Conservation (phyloP, 2,797 vertebrate species). For the Peromyscus attwateri region DNA sequence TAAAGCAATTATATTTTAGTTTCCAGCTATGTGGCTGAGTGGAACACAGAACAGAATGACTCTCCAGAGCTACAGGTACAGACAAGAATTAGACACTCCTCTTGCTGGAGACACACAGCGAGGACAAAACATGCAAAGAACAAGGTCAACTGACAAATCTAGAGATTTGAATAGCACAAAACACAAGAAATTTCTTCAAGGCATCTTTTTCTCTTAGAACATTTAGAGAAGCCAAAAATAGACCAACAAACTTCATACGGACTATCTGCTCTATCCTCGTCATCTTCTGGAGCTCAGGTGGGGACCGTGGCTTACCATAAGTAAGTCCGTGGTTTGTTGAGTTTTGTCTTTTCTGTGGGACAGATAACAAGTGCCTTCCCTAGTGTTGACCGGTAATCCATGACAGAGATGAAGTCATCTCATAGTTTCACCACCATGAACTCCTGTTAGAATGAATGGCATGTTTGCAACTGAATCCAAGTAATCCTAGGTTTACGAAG, state of each 20-base stretch:
- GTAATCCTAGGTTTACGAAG: background rate
- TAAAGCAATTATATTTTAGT: slow-evolving; percentile 6
- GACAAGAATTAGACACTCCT: background rate
- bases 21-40: background rate
- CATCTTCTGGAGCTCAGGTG: rapidly evolving
- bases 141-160: background rate
- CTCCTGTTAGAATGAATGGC: background rate
- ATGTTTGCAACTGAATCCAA: background rate
- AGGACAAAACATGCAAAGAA: background rate
- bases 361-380: background rate
- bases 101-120: background rate
- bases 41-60: background rate
- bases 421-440: background rate
- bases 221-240: background rate
- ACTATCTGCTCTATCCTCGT: rapidly evolving
- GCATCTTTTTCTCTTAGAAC: background rate
- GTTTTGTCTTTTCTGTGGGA: background rate
- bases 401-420: background rate
- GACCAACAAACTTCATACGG: background rate
- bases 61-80: background rate
- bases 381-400: background rate
- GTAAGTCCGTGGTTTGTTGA: background rate
- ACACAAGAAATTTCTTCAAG: background rate
- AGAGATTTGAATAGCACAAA: background rate
- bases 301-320: background rate